phyloP scores from a whole-genome alignment of 2,113 vertebrate genomes.

The Stegastes partitus region DNA sequence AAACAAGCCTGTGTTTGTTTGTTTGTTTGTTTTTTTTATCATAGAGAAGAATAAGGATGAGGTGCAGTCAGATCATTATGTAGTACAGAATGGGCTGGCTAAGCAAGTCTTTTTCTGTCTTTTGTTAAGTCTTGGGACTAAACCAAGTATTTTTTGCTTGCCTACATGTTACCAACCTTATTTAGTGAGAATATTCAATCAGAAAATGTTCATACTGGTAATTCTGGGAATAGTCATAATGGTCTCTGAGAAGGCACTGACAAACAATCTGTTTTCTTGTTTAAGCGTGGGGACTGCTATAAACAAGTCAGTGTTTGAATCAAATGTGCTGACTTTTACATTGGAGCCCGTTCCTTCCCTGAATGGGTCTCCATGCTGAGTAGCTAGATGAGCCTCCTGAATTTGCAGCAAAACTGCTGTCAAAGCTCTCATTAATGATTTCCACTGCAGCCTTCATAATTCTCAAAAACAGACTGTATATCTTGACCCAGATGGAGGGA shows the following conservation, averaged over 20 bases:
- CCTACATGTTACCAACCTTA: too few relatives aligned
- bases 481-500: constrained; percentile 11
- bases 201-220: not conserved
- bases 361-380: constrained; percentile 57
- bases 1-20: too few relatives aligned
- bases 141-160: too few relatives aligned
- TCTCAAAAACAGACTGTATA: constrained; percentile 41
- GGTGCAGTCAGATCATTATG: too few relatives aligned
- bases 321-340: constrained; percentile 56
- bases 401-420: constrained; percentile 74
- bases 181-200: not conserved
- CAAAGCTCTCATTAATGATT: constrained; percentile 75
- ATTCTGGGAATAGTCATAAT: not conserved
- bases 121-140: too few relatives aligned
- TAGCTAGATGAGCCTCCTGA: constrained; percentile 57
- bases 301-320: constrained; percentile 48
- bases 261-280: constrained; percentile 4
- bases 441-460: constrained; percentile 67
- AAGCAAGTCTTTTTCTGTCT: too few relatives aligned
- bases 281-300: constrained; percentile 11
- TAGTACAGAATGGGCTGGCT: too few relatives aligned
- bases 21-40: too few relatives aligned
- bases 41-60: too few relatives aligned
- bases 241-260: not conserved
- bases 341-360: constrained; percentile 19